phyloP scores from a whole-genome alignment of 2,888 invertebrate genomes.

The Lepidochitona cinerea region DNA sequence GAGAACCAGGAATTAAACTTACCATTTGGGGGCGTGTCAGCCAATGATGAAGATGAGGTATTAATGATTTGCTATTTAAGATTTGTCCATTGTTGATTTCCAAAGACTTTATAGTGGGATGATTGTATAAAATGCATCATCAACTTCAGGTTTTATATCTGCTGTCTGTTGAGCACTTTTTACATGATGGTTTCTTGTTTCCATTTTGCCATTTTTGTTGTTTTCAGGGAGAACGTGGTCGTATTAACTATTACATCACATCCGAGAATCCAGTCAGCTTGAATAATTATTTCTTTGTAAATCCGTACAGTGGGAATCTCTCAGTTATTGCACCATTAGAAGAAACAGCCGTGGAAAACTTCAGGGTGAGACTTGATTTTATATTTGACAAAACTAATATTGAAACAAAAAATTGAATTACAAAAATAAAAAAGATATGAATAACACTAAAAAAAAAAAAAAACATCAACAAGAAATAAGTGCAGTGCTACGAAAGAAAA shows the following conservation, averaged over 20 bases:
- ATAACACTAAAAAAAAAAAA: too few species aligned
- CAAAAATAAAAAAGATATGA: too few species aligned
- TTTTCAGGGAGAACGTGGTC: neutral
- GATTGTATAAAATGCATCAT: too few species aligned
- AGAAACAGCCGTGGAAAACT: neutral
- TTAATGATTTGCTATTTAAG: too few species aligned
- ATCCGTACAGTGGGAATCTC: constrained; percentile 2
- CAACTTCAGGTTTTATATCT: too few species aligned
- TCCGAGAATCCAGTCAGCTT: neutral
- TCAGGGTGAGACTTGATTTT: neutral
- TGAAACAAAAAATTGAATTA: too few species aligned
- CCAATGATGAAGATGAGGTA: neutral
- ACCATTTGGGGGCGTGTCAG: neutral
- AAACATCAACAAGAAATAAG: too few species aligned
- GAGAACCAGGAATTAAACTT: neutral
- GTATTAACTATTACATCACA: neutral
- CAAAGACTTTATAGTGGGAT: too few species aligned
- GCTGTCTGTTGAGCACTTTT: too few species aligned
- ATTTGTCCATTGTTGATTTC: too few species aligned
- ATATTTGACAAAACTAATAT: too few species aligned
- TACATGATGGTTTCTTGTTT: neutral
- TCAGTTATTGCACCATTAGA: neutral
- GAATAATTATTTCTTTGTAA: constrained; percentile 1
- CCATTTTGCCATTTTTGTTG: neutral
- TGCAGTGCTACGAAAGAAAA: too few species aligned